These are phyloP conservation scores for Tapirus indicus DNA, from an alignment of 2,797 vertebrate genomes.

Conservation along the genomic window DNA sequence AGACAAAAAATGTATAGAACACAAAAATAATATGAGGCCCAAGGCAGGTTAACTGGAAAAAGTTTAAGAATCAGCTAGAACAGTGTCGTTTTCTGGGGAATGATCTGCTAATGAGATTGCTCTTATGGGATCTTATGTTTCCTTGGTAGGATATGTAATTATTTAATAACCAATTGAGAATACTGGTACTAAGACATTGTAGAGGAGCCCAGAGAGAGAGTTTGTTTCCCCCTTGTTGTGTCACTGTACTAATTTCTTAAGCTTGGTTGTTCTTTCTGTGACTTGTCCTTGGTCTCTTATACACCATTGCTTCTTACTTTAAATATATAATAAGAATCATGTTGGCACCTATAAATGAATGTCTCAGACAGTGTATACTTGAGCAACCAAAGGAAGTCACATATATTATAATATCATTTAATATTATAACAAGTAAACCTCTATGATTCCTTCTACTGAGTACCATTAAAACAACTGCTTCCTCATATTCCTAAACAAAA, in stretches of 20 bases:
- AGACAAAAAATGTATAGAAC: neutral
- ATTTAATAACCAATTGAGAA: neutral
- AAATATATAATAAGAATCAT: neutral
- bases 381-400: neutral
- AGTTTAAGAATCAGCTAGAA: neutral
- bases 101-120: neutral
- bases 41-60: neutral
- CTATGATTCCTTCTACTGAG: neutral
- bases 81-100: neutral
- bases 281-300: neutral
- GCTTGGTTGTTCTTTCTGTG: neutral
- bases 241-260: slow-evolving; percentile 26
- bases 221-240: neutral
- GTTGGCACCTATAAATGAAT: neutral
- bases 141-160: neutral
- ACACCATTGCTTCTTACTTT: neutral
- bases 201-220: neutral
- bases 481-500: neutral
- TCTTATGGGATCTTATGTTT: neutral
- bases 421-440: neutral
- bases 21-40: neutral
- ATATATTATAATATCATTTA: neutral
- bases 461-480: neutral
- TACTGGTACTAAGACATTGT: neutral
- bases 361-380: neutral